Base-by-base conservation (phyloP, 2,797 vertebrate genomes). In the Dendrocincla fuliginosa region DNA sequence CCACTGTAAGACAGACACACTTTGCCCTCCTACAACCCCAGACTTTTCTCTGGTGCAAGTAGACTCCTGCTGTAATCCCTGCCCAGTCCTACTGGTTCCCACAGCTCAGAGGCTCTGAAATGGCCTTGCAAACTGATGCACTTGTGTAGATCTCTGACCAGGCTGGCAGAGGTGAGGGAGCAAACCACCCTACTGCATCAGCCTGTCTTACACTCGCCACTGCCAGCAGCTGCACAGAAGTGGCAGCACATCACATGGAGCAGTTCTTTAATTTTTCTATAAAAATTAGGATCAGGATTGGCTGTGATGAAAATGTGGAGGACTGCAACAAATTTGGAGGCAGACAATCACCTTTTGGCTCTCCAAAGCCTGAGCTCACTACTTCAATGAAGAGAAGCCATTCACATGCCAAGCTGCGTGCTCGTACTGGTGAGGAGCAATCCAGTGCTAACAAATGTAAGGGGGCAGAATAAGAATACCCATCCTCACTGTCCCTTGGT, bases 61-160 rank as follows among this genome's bases (percentile, higher is more conserved):
- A 46, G 27, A 18, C 28, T 60, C n/a, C 16, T 49, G 6, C 44
- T 77, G 11, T 57, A n/a, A 32, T 3, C 20, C 30, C 30, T 41
- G 42, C 24, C 47, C 53, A 63, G 57, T 28, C 37, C 9, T 14
- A 8, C 19, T 2, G 1, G 13, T 56, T 30, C 32, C 57, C 37
- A 11, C 0, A 1, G 44, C 30, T 60, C 7, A 2, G 27, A 35
- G 42, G 41, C 7, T 80, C 35, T 16, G 33, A 1, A 0, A 5
- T 7, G n/a, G 32, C 53, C 19, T 24, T n/a, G 14, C 5, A 23
- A 87, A 19, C 15, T 27, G 11, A 20, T n/a, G 8, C 6, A 12
- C 14, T 59, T 55, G 46, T 56, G 30, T 9, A 32, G 49, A 35
- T 17, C 17, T 77, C 46, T 27, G 27, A 25, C 9, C 2, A 2